Conservation (phyloP, 2,113 vertebrate genomes). For the Prietella phreatophila region DNA sequence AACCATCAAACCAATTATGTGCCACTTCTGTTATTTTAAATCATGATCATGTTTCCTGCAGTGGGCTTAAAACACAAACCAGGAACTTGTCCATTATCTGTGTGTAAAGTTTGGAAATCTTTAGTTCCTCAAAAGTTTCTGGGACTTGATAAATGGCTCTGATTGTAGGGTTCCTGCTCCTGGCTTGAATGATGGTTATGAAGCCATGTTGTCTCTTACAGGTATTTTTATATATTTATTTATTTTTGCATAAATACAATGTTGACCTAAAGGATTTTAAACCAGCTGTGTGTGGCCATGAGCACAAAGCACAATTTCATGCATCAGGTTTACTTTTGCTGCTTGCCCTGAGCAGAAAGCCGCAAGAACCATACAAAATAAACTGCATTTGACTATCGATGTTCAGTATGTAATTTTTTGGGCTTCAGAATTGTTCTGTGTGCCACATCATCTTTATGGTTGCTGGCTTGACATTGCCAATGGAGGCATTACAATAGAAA, state of each 20-base stretch:
- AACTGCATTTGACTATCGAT: background rate
- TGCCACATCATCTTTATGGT: background rate
- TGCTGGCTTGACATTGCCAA: background rate
- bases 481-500: background rate
- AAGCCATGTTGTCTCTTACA: background rate
- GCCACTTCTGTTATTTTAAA: background rate
- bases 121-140: background rate
- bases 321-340: background rate
- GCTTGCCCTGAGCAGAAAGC: background rate
- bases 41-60: background rate
- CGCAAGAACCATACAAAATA: background rate
- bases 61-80: background rate
- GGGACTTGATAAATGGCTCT: background rate
- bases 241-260: background rate
- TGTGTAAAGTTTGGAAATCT: background rate
- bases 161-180: background rate
- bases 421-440: background rate
- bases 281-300: background rate
- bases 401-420: background rate
- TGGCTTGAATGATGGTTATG: background rate
- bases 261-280: background rate
- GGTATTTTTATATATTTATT: background rate
- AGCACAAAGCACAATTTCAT: background rate
- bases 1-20: background rate
- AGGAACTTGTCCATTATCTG: background rate